Evolutionary conservation across 2,888 invertebrate species (phyloP), one percentile per base, ranked within the genome.

Genomic region (Mesochorus sp.): DNA sequence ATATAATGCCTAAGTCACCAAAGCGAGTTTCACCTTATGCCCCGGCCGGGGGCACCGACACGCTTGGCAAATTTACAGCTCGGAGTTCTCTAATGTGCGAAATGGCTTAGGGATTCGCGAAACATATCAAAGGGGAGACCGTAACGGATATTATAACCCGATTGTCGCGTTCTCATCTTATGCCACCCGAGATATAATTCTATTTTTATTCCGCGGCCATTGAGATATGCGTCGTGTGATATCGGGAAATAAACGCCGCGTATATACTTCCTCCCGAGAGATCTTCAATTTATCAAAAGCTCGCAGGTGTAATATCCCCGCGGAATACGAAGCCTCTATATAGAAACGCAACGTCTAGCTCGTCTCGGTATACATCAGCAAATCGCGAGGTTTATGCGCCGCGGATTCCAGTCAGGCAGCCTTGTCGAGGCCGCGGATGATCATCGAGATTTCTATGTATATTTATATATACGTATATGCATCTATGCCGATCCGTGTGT

Each of bases 51-150:
- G 77, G 77, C 80, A 82, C 84, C 85, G 86, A 84, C 84, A 84
- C 81, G 82, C 70, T n/a, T n/a, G 79, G 83, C 81, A 83, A 86
- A 84, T 87, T 85, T 85, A 84, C 82, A 81, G 73, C 84, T 80
- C 75, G 37, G 21, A 14, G 4, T 17, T 26, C 47, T 28, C 24
- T 14, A 21, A 51, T 39, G 47, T 31, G 42, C 12, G 12, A 21
- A 55, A 62, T 14, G 10, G 57, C 53, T 21, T 47, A 57, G 49
- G 28, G 62, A 55, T n/a, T 28, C 5, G 26, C 14, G 26, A 42
- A 42, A 26, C 24, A 26, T 61, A 26, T 61, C 26, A 42, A n/a
- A 61, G 47, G 74, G 66, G 61, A 74, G 59, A 17, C 42, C 28
- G 14, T 61, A 62, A 62, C 47, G 76, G 49, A 68, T 62, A 42